phyloP scores from a whole-genome alignment of 2,797 vertebrate species.

The Anolis apletophallus region DNA sequence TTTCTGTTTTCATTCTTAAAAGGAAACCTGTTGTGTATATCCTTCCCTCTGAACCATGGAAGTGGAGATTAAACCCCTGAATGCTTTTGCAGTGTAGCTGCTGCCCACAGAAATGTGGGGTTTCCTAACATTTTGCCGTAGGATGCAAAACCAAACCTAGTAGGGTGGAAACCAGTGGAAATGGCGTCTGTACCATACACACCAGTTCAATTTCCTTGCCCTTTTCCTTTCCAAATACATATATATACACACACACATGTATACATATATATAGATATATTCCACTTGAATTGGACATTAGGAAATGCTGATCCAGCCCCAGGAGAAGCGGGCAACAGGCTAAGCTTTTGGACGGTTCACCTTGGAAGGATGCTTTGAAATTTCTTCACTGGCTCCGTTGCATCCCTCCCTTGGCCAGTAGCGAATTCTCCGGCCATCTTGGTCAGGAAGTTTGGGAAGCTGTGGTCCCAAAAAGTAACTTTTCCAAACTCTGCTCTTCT shows the following conservation, averaged over 20 bases:
- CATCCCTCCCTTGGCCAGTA: constrained; percentile 47
- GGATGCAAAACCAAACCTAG: constrained; percentile 44
- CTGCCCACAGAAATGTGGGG: constrained; percentile 61
- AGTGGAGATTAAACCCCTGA: constrained; percentile 46
- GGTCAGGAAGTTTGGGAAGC: not conserved
- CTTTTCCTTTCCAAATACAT: not conserved
- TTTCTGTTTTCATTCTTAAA: constrained; percentile 26
- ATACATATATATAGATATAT: too few species aligned
- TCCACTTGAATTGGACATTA: constrained; percentile 68
- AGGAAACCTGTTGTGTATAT: constrained; percentile 76
- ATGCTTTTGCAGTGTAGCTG: constrained; percentile 65
- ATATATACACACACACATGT: too few species aligned
- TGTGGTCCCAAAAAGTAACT: not conserved
- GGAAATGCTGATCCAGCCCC: constrained; percentile 48
- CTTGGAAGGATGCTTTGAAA: constrained; percentile 40
- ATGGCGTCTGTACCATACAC: constrained; percentile 49
- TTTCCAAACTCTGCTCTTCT: not conserved
- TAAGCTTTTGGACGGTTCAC: constrained; percentile 40
- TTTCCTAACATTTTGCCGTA: constrained; percentile 52
- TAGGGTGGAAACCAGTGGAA: constrained; percentile 30
- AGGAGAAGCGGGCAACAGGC: constrained; percentile 50
- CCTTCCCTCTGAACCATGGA: constrained; percentile 74
- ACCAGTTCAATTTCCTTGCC: not conserved
- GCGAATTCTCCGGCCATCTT: constrained; percentile 1
- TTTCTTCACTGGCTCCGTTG: constrained; percentile 16